phyloP scores from a whole-genome alignment of 2,888 invertebrate species.

The Amiota mariae region DNA sequence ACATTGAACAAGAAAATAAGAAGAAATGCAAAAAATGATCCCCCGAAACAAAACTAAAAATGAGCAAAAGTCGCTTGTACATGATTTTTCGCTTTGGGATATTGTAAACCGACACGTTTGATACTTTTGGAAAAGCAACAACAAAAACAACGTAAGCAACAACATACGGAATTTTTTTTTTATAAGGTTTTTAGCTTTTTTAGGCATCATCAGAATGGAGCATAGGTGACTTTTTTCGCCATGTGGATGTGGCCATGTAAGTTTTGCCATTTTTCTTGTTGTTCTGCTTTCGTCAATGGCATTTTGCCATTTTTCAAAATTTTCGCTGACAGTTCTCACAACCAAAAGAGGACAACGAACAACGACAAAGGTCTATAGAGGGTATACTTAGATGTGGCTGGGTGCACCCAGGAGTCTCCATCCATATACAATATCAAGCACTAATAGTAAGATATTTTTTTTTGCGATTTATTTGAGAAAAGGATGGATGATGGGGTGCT shows the following conservation, averaged over 20 bases:
- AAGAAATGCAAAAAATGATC: too few relatives aligned
- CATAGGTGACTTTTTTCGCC: not conserved
- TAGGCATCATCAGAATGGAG: conserved; percentile 12
- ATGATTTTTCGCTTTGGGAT: conserved; percentile 69
- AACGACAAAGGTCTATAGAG: too few relatives aligned
- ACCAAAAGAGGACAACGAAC: conserved; percentile 15
- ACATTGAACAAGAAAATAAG: not conserved
- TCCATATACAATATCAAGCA: not conserved
- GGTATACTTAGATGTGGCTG: not conserved
- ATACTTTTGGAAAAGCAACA: conserved; percentile 22
- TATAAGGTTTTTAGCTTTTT: conserved; percentile 6
- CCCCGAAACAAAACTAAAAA: not conserved
- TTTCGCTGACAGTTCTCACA: conserved; percentile 61
- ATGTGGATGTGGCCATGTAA: conserved; percentile 18
- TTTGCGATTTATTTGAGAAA: conserved; percentile 48
- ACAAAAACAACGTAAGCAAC: not conserved
- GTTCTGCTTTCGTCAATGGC: conserved; percentile 62
- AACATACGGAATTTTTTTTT: not conserved
- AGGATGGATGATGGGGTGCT: conserved; percentile 26
- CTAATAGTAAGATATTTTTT: too few relatives aligned
- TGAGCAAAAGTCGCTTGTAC: conserved; percentile 50
- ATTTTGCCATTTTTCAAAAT: conserved; percentile 69
- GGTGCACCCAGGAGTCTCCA: not conserved
- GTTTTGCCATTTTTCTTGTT: conserved; percentile 40
- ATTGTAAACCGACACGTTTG: conserved; percentile 62